Conservation (phyloP, 2,113 vertebrate species). For the Crotalus viridis region DNA sequence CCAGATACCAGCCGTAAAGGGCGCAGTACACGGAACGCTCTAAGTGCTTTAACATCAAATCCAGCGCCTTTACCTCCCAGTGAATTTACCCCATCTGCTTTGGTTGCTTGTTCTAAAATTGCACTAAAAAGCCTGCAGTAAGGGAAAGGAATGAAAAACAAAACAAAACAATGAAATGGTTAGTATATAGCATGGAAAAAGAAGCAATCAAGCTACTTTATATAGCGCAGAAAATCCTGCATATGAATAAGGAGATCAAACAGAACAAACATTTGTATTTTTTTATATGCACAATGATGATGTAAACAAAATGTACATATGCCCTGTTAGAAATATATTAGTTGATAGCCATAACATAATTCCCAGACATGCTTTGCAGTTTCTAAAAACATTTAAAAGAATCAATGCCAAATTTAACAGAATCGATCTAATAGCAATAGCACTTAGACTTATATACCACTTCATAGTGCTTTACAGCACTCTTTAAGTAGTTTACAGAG, state of each 20-base stretch:
- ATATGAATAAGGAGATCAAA: background rate
- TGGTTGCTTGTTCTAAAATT: slow-evolving; percentile 98
- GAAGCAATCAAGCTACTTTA: slow-evolving; percentile 19
- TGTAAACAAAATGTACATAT: background rate
- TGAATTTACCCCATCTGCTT: slow-evolving; percentile 90
- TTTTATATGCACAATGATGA: background rate
- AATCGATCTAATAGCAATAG: background rate
- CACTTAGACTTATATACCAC: background rate
- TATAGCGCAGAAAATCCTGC: background rate
- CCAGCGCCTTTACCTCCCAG: slow-evolving; percentile 96
- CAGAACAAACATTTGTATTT: background rate
- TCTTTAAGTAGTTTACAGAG: background rate
- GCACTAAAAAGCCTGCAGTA: slow-evolving; percentile 92
- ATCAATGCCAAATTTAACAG: background rate
- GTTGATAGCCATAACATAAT: background rate
- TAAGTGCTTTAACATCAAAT: slow-evolving; percentile 96
- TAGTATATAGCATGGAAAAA: slow-evolving; percentile 47
- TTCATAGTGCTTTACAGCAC: background rate
- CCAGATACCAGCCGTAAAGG: slow-evolving; percentile 95
- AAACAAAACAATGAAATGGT: slow-evolving; percentile 43
- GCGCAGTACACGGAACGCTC: slow-evolving; percentile 94
- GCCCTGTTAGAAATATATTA: background rate
- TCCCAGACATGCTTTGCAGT: background rate
- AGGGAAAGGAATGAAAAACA: slow-evolving; percentile 40
- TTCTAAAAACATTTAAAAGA: background rate